Evolutionary conservation across 2,797 vertebrate genomes (phyloP), one percentile per base, ranked within the genome.

Genomic region (Bovichtus diacanthus): DNA sequence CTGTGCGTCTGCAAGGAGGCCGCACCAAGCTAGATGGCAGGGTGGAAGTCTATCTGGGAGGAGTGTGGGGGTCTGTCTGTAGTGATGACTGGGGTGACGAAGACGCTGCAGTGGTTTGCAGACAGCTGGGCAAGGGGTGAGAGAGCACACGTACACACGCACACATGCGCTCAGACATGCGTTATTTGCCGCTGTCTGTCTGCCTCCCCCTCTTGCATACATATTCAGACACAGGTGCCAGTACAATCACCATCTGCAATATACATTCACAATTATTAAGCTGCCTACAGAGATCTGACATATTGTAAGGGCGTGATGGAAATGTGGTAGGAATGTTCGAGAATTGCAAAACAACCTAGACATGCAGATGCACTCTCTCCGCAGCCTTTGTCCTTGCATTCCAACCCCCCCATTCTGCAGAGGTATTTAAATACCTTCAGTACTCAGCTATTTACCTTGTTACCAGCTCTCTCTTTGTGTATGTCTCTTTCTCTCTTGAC

Each of bases 41-140:
- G 41, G 96, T 98, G 87, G 97, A 97, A 78, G 93, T 97, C 55
- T 96, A 96, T 89, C 77, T 95, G 69, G 94, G 94, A 25, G 95
- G 97, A 74, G 89, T 87, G 15, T 97, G 97, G 97, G 96, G 97
- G 51, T 83, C 91, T 1, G 90, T 98, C 78, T 98, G 96, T 78
- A 91, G 94, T 59, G 93, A 92, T 23, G 88, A 93, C 27, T 98
- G 96, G 96, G 95, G 95, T 46, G 94, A 96, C n/a, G 88, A 92
- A 43, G 96, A 96, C 3, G 96, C 96, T 0, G 87, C 94, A 2
- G 96, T 98, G 9, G 66, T 97, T 71, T 97, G 97, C 90, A 95
- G 93, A 82, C 97, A 98, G 84, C 96, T 97, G 91, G 96, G 95
- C 69, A 94, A 94, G 64, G 94, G 96, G 96, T 97, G 95, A 96